These are phyloP conservation scores for Ochropleura leucogaster DNA, from an alignment of 2,888 invertebrate genomes.

Conservation along the genomic window DNA sequence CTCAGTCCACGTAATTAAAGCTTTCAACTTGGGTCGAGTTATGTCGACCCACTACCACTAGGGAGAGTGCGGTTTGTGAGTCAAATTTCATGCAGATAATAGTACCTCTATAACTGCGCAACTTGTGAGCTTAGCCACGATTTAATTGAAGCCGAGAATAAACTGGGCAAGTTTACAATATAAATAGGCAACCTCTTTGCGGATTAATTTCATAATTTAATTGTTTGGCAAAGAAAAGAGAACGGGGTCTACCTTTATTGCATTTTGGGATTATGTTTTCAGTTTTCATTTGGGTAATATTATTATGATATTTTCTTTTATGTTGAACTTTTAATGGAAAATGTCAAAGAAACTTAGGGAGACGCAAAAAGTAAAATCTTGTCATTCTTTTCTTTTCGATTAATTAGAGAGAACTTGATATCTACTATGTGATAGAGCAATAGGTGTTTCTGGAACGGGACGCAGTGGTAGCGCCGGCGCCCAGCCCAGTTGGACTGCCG, in stretches of 20 bases:
- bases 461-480: constrained; percentile 83
- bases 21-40: constrained; percentile 88
- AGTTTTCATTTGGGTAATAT: constrained; percentile 33
- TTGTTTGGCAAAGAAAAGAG: constrained; percentile 49
- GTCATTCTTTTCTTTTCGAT: background rate
- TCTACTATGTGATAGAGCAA: constrained; percentile 75
- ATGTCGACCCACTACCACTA: constrained; percentile 84
- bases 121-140: constrained; percentile 83
- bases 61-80: constrained; percentile 85
- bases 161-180: constrained; percentile 74
- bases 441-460: constrained; percentile 77
- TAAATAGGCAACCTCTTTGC: constrained; percentile 70
- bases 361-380: background rate
- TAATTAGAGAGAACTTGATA: constrained; percentile 68
- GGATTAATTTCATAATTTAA: constrained; percentile 70
- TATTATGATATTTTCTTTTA: constrained; percentile 10
- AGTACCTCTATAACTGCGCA: constrained; percentile 84
- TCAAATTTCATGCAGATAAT: constrained; percentile 89
- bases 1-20: constrained; percentile 89
- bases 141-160: constrained; percentile 87
- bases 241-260: constrained; percentile 51
- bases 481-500: constrained; percentile 83
- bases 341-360: background rate
- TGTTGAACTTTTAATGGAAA: background rate
- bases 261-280: constrained; percentile 53